Base-by-base conservation (phyloP, 1,140 invertebrate genomes). In the Lanistes nyassanus region DNA sequence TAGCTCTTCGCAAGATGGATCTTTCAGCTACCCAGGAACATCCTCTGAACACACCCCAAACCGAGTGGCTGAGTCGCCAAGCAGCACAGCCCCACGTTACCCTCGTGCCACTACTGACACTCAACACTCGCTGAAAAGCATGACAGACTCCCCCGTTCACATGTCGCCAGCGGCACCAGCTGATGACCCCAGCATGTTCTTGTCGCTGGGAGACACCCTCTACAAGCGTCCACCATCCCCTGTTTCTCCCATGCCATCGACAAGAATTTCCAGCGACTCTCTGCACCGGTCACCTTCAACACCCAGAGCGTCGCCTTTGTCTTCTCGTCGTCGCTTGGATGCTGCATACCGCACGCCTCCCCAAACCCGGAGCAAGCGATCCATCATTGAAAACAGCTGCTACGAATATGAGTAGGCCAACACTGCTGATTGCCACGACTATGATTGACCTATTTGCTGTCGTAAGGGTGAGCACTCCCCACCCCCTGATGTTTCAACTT, bases 211-310 rank as follows among this genome's bases (percentile, higher is more conserved):
- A 29, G 80, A 81, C 34, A 77, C 77, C 47, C 68, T 81, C 11
- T 81, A 81, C 69, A 81, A 79, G 58, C 65, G 80, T 2, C 80
- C 80, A 36, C 77, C 80, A 19, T 81, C 80, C 11, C 80, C 80
- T 3, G 56, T 81, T 6, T 81, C 77, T 37, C 71, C 77, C 11
- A 71, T 77, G 31, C 74, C 72, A 16, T 79, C 80, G 6, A 71
- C 72, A 29, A 65, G 73, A 55, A 72, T 76, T 55, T 81, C 80
- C 6, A 81, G 29, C 47, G 80, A 81, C 34, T 79, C 77, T 23
- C 56, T 81, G 16, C 74, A 79, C 53, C 55, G 77, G 53, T 76
- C 80, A 21, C 77, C 80, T 6, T 79, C 77, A 5, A 79, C 80
- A 21, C 80, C 80, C 0, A 36, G 77, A 23, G 75, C 80, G 19